Base-by-base conservation (phyloP, 2,113 vertebrate species). In the Antechinus flavipes region DNA sequence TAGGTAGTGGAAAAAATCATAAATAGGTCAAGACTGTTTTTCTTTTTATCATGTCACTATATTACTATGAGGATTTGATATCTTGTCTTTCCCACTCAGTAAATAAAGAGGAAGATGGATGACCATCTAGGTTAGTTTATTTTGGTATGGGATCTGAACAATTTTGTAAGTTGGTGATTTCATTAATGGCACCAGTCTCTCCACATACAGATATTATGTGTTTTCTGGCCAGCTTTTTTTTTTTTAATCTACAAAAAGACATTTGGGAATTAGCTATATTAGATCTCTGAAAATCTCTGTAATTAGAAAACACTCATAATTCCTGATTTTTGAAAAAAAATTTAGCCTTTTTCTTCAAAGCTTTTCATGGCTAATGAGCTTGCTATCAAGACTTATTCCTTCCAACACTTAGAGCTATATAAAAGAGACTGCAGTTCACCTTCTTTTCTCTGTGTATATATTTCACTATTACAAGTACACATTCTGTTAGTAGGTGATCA, bases 401-500 rank as follows among this genome's bases (percentile, higher is more conserved):
- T 56, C 27, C 94, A 91, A 47, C 97, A 97, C 49, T 94, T 56
- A 96, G 91, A 98, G 54, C 95, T 95, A 0, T 14, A 2, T n/a
- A 22, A 96, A 93, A 97, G 53, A 53, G 94, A 94, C 96, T 98
- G 92, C 61, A 91, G 95, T 97, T 98, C 97, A 58, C 93, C 95
- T 0, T 96, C 35, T 25, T 19, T 97, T 97, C 97, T 97, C 94
- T 52, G 92, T 49, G 1, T 84, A 23, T 84, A 26, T 16, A 49
- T 50, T 3, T 97, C 92, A 46, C 14, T 56, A 30, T 54, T 96
- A 61, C 46, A 97, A 55, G 91, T 95, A 95, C 93, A 97, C 55
- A 92, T 90, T 68, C 49, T 91, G 91, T 91, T 95, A 76, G 90
- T 92, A 90, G 54, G 47, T 24, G 93, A 35, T 61, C 92, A 50